phyloP scores from a whole-genome alignment of 2,797 vertebrate species.

The Sebastes hubbsi region DNA sequence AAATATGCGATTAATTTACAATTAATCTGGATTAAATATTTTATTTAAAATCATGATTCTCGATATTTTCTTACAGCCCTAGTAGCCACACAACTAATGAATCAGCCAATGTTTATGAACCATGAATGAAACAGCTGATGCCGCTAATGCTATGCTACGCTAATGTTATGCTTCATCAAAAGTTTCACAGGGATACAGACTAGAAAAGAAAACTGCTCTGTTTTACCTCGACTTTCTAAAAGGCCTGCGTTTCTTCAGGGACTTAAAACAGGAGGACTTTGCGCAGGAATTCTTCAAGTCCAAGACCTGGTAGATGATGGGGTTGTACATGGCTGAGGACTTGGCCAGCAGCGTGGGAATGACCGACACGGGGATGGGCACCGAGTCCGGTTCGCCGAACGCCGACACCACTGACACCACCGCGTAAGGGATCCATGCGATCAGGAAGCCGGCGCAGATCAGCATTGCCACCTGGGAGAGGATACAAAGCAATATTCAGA shows the following conservation, averaged over 20 bases:
- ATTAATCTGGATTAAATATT: too few species aligned
- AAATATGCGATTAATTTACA: too few species aligned
- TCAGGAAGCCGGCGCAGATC: constrained; percentile 93
- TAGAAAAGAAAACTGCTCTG: background rate
- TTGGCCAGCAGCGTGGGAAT: constrained; percentile 93
- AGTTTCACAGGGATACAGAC: background rate
- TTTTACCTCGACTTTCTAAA: constrained; percentile 86
- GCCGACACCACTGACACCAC: constrained; percentile 94
- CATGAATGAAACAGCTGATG: background rate
- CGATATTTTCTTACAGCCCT: too few species aligned
- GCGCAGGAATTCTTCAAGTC: constrained; percentile 84
- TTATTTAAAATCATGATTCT: too few species aligned
- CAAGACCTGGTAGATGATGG: constrained; percentile 96
- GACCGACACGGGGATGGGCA: constrained; percentile 91
- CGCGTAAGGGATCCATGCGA: constrained; percentile 96
- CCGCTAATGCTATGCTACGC: background rate
- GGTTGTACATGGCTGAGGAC: constrained; percentile 96
- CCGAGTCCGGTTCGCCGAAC: constrained; percentile 88
- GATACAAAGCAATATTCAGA: background rate
- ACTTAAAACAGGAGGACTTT: constrained; percentile 69
- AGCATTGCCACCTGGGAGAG: constrained; percentile 92
- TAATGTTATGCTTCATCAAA: background rate
- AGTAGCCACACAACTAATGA: background rate
- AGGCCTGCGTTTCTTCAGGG: constrained; percentile 77
- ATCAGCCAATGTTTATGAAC: background rate